Conservation (phyloP, 2,888 invertebrate genomes). For the Sphinx pinastri region DNA sequence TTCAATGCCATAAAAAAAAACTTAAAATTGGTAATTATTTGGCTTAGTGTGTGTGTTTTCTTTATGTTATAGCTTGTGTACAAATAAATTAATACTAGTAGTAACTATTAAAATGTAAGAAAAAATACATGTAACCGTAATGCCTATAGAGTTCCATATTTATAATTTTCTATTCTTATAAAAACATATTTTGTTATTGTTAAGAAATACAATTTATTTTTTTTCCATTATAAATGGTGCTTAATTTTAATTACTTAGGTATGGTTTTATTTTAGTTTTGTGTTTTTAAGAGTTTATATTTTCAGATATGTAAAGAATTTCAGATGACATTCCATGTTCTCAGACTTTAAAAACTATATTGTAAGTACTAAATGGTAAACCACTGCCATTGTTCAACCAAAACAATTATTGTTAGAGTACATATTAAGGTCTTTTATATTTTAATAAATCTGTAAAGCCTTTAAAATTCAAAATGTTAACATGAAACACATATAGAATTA, state of each 20-base stretch:
- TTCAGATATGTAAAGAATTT: not conserved
- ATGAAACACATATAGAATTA: not conserved
- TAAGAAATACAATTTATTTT: slow-evolving; percentile 6
- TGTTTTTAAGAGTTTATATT: not conserved
- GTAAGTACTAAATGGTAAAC: slow-evolving; percentile 35
- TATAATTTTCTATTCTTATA: not conserved
- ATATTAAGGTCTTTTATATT: slow-evolving; percentile 30
- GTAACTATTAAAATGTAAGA: not conserved
- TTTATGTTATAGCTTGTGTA: not conserved
- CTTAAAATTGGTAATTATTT: not conserved
- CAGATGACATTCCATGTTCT: not conserved
- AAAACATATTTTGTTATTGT: not conserved
- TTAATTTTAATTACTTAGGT: not conserved
- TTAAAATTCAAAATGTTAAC: not conserved
- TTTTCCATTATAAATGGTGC: slow-evolving; percentile 6
- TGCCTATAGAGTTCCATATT: not conserved
- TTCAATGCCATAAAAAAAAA: too few species aligned
- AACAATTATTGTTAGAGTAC: slow-evolving; percentile 35
- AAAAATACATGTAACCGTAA: not conserved
- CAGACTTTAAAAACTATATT: slow-evolving; percentile 5
- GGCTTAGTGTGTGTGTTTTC: not conserved
- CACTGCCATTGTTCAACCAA: slow-evolving; percentile 54
- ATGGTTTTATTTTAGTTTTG: not conserved
- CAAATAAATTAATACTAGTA: not conserved
- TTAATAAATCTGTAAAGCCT: slow-evolving; percentile 16